phyloP scores from a whole-genome alignment of 2,113 vertebrate genomes.

The Fulica atra region DNA sequence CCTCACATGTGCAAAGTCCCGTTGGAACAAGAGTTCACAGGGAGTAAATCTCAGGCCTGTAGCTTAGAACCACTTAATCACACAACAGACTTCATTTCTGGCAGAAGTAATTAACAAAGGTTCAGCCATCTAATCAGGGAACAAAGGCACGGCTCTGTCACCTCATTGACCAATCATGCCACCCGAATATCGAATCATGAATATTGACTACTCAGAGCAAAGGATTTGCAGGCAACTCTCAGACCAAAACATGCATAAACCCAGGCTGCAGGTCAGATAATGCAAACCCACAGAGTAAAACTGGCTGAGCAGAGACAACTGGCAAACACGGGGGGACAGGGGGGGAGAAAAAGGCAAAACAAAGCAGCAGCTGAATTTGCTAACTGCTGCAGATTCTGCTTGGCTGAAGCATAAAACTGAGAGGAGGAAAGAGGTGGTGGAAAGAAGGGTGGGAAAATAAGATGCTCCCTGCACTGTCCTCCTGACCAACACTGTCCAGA shows the following conservation, averaged over 20 bases:
- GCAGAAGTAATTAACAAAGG: conserved; percentile 74
- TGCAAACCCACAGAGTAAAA: not conserved
- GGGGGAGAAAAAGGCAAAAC: not conserved
- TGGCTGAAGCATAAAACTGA: not conserved
- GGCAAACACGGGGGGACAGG: not conserved
- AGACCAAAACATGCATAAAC: not conserved
- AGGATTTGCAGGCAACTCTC: not conserved
- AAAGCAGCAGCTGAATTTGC: not conserved
- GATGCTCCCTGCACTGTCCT: not conserved
- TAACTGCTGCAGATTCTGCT: not conserved
- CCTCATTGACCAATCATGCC: conserved; percentile 61
- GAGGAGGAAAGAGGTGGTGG: not conserved
- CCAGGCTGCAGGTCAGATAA: not conserved
- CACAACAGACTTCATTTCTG: conserved; percentile 67
- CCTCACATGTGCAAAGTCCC: not conserved
- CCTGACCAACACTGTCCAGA: not conserved
- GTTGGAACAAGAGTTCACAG: conserved; percentile 48
- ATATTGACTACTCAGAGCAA: conserved; percentile 25
- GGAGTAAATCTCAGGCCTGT: conserved; percentile 66
- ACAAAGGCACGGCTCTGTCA: conserved; percentile 52
- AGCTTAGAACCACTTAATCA: conserved; percentile 71
- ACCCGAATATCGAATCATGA: conserved; percentile 28
- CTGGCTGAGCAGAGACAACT: not conserved
- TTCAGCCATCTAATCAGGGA: conserved; percentile 62
- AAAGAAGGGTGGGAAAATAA: not conserved